Evolutionary conservation across 1,140 invertebrate species (phyloP).

Genomic region (Bombus waltoni): DNA sequence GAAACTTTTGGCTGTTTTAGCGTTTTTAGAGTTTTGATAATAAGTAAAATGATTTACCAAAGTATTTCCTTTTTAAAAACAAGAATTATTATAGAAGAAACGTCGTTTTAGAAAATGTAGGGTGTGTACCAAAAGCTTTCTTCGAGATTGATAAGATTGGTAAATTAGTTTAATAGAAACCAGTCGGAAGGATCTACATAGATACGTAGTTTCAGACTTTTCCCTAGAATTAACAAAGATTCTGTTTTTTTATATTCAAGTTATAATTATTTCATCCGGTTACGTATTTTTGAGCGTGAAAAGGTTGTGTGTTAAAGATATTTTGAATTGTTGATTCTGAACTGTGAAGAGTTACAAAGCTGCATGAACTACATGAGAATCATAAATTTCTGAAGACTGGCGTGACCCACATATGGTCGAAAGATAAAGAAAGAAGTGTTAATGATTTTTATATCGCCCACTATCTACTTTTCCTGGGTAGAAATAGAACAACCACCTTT

Average conservation of each 20-base stretch:
- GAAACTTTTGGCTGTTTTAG: too few species aligned
- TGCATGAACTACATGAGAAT: neutral
- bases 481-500: neutral
- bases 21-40: neutral
- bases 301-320: neutral
- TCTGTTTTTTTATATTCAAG: neutral
- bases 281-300: neutral
- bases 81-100: neutral
- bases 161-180: too few species aligned
- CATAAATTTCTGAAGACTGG: neutral
- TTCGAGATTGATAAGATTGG: too few species aligned
- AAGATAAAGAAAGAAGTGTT: constrained; percentile 5
- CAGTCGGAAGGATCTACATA: too few species aligned
- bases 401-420: neutral
- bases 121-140: too few species aligned
- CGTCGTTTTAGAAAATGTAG: too few species aligned
- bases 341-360: neutral
- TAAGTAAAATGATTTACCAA: neutral
- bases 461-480: neutral
- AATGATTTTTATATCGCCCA: neutral
- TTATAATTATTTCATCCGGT: neutral
- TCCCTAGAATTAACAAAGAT: too few species aligned
- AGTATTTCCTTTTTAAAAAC: neutral
- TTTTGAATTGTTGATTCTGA: neutral
- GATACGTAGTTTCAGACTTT: too few species aligned